A percentile compares a stretch with the other conserved stretches of the same genome.
These are phyloP conservation scores for Pharmacophagus antenor DNA, from an alignment of 2,888 invertebrate genomes.

Conservation along the genomic window DNA sequence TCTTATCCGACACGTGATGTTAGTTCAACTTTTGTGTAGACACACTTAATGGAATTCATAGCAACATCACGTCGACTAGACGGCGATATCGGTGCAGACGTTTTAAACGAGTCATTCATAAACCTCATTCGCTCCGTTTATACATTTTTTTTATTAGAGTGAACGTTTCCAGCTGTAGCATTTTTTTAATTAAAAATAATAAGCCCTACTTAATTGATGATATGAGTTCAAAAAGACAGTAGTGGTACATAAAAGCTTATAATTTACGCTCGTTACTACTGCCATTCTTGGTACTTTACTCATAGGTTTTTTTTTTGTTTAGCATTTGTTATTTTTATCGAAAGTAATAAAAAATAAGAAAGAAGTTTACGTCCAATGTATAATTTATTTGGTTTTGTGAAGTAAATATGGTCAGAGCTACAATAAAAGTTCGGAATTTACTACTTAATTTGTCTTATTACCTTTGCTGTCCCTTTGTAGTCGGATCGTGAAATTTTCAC, in stretches of 20 bases:
- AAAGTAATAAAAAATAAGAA: background rate
- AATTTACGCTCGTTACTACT: too few relatives aligned
- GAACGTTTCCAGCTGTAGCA: background rate
- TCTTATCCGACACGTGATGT: conserved; percentile 21
- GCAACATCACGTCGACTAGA: conserved; percentile 5
- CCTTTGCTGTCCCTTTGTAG: background rate
- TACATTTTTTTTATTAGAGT: background rate
- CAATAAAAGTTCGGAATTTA: background rate
- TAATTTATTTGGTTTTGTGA: background rate
- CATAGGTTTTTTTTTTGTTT: background rate
- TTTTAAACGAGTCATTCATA: conserved; percentile 16
- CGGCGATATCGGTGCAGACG: conserved; percentile 19
- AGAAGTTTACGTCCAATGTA: too few relatives aligned
- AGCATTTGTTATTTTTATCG: background rate
- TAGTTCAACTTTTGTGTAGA: conserved; percentile 16
- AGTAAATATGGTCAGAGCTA: background rate
- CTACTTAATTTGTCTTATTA: background rate
- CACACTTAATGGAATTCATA: conserved; percentile 12
- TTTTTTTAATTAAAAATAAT: conserved; percentile 1
- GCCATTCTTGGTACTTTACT: too few relatives aligned
- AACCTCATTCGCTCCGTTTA: background rate
- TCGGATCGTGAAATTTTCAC: background rate
- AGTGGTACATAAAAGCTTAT: background rate
- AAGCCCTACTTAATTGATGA: background rate
- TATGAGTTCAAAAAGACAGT: background rate